A percentile compares a stretch with the other conserved stretches of the same genome.
These are phyloP conservation scores for Garra rufa DNA, from an alignment of 2,113 vertebrate genomes.

Conservation along the genomic window DNA sequence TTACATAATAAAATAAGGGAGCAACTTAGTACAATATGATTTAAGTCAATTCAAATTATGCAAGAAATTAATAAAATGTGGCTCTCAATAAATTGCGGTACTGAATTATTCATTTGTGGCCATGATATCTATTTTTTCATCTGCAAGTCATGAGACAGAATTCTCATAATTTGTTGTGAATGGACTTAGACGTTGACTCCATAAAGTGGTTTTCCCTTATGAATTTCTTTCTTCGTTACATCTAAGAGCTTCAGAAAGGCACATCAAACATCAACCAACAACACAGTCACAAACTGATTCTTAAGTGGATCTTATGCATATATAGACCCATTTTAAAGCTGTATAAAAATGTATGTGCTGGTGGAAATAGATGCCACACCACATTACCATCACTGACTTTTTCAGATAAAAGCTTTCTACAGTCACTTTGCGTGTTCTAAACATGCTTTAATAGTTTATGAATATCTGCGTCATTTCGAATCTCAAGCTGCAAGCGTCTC, in stretches of 20 bases:
- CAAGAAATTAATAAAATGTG: not conserved
- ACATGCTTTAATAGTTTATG: constrained; percentile 13
- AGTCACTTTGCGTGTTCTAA: constrained; percentile 1
- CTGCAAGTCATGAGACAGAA: too few species aligned
- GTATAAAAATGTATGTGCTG: not conserved
- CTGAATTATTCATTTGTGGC: too few species aligned
- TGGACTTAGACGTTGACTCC: not conserved
- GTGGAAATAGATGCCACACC: not conserved
- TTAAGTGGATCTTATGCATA: not conserved
- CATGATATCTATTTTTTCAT: too few species aligned
- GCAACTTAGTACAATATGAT: too few species aligned
- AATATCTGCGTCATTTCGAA: not conserved
- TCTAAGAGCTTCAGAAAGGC: not conserved
- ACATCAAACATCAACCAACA: not conserved
- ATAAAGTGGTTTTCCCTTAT: not conserved
- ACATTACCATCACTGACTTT: not conserved
- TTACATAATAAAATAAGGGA: too few species aligned
- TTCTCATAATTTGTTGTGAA: too few species aligned
- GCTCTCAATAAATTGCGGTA: not conserved
- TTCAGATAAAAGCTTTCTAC: constrained; percentile 7
- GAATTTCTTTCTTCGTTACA: not conserved
- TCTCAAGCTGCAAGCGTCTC: not conserved
- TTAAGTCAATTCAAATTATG: too few species aligned
- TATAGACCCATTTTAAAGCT: not conserved
- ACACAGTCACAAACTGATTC: not conserved